A percentile compares a stretch with the other conserved stretches of the same genome.
Conservation (phyloP, 2,888 invertebrate species). For the Zelleria hepariella region DNA sequence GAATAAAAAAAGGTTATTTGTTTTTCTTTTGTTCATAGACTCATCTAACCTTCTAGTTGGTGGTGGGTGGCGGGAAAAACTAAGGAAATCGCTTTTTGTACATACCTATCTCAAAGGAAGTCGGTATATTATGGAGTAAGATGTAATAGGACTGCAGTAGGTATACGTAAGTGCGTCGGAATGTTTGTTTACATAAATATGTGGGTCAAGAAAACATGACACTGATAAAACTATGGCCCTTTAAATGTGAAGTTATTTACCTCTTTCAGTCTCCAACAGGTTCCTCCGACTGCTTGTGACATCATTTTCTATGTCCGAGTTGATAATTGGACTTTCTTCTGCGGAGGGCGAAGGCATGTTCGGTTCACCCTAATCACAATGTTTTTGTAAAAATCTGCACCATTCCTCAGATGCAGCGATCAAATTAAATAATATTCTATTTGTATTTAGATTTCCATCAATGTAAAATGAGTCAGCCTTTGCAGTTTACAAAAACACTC, state of each 20-base stretch:
- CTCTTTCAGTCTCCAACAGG: conserved; percentile 43
- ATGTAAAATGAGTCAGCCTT: not conserved
- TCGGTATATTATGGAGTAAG: not conserved
- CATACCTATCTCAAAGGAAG: not conserved
- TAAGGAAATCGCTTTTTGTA: not conserved
- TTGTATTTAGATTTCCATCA: not conserved
- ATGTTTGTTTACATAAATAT: not conserved
- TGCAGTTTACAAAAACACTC: not conserved
- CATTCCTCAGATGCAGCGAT: not conserved
- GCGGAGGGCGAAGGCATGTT: conserved; percentile 37
- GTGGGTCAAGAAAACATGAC: not conserved
- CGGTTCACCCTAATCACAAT: not conserved
- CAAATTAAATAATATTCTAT: not conserved
- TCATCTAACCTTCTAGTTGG: not conserved
- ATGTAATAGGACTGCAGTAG: not conserved
- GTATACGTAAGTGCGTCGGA: not conserved
- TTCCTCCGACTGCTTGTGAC: conserved; percentile 48
- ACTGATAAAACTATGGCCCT: not conserved
- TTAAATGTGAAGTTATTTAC: conserved; percentile 22
- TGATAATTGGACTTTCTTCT: conserved; percentile 60
- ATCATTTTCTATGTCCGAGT: conserved; percentile 58
- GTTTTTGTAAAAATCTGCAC: not conserved
- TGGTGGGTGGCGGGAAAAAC: not conserved
- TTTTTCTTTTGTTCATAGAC: not conserved
- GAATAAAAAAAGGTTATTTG: not conserved